A percentile compares a stretch with the other conserved stretches of the same genome.
Conservation (phyloP, 2,888 invertebrate genomes). For the Acanthococcus lagerstroemiae region DNA sequence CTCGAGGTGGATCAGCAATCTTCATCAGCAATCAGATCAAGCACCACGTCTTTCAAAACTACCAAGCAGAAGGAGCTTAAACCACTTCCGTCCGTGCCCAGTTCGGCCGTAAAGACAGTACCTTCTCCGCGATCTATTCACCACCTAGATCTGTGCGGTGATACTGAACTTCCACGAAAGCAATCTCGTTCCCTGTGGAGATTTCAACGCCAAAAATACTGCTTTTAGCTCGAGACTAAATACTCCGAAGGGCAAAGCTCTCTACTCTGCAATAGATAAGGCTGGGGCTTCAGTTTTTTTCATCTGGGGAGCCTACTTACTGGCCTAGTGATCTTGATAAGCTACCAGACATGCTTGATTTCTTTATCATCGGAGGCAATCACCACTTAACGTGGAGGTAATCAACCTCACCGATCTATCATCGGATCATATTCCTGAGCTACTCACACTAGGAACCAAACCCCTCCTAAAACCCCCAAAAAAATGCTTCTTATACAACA, state of each 20-base stretch:
- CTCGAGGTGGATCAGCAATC: slow-evolving; percentile 1
- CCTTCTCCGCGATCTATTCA: background rate
- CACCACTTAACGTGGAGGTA: background rate
- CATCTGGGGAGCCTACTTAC: slow-evolving; percentile 35
- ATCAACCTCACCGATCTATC: background rate
- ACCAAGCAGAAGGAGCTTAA: background rate
- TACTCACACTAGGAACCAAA: background rate
- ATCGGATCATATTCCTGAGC: background rate
- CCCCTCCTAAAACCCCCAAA: background rate
- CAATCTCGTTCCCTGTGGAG: slow-evolving; percentile 34
- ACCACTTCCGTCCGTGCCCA: background rate
- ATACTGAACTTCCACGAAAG: background rate
- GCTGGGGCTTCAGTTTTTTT: background rate
- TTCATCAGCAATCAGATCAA: background rate
- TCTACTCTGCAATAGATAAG: background rate
- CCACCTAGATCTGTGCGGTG: background rate
- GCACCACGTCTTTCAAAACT: background rate
- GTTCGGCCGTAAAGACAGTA: background rate
- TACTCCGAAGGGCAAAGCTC: slow-evolving; percentile 21
- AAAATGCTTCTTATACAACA: background rate
- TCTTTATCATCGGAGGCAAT: slow-evolving; percentile 32
- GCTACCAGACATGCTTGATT: slow-evolving; percentile 34
- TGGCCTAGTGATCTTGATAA: slow-evolving; percentile 35
- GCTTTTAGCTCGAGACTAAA: slow-evolving; percentile 35
- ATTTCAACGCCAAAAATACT: slow-evolving; percentile 35